These are phyloP conservation scores for Ficedula albicollis DNA, from an alignment of 2,797 vertebrate genomes.

Conservation along the genomic window DNA sequence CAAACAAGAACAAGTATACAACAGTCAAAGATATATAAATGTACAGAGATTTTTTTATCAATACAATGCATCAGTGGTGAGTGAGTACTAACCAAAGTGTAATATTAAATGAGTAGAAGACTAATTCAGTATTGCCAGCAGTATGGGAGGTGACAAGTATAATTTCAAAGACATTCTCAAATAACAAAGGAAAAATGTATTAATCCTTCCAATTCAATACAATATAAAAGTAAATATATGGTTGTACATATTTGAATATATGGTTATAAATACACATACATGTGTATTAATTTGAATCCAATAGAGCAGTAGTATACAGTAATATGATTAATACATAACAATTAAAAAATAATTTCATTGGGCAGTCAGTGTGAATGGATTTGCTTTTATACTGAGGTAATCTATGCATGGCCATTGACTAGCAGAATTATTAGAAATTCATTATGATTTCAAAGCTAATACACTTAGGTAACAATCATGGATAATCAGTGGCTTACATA, in stretches of 20 bases:
- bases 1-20: neutral
- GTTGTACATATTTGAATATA: neutral
- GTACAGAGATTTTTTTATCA: neutral
- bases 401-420: neutral
- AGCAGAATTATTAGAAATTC: neutral
- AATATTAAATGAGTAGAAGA: neutral
- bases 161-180: neutral
- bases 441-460: neutral
- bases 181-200: neutral
- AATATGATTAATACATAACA: neutral
- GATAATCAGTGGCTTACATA: neutral
- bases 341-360: neutral
- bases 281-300: neutral
- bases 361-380: neutral
- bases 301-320: neutral
- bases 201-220: neutral
- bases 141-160: neutral
- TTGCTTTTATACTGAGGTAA: neutral
- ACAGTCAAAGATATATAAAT: neutral
- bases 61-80: neutral
- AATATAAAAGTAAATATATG: neutral
- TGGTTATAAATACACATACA: neutral
- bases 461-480: neutral
- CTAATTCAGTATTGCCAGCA: neutral
- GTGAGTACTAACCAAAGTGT: neutral